Evolutionary conservation across 1,140 invertebrate species (phyloP).

Genomic region (Apis florea): DNA sequence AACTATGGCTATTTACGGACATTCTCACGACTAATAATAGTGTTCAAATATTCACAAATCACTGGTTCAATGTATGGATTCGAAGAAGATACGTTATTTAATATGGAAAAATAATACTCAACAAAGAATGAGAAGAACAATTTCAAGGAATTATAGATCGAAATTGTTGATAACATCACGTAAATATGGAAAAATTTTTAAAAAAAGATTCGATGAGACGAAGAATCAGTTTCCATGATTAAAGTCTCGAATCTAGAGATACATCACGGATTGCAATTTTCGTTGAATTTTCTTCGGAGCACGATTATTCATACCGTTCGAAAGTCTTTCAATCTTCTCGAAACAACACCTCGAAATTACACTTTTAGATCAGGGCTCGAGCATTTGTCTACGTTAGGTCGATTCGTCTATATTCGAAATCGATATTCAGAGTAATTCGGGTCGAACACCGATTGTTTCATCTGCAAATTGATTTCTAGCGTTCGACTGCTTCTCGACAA

Average conservation of each 20-base stretch:
- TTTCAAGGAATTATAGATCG: no score
- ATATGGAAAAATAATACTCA: not conserved
- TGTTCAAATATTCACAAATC: not conserved
- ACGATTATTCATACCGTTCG: not conserved
- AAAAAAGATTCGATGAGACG: no score
- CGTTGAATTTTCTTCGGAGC: not conserved
- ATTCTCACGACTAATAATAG: not conserved
- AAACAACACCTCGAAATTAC: constrained; percentile 22
- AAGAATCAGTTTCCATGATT: no score
- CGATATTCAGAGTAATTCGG: constrained; percentile 30
- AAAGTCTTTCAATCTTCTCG: not conserved
- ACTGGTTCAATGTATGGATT: not conserved
- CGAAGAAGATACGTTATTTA: not conserved
- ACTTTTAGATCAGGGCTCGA: constrained; percentile 12
- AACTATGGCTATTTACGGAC: not conserved
- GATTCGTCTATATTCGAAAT: constrained; percentile 14
- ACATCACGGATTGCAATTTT: not conserved
- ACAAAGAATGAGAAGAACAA: no score
- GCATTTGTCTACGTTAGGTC: not conserved
- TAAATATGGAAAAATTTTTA: no score
- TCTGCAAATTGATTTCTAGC: constrained; percentile 31
- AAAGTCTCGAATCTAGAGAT: not conserved
- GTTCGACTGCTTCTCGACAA: constrained; percentile 15
- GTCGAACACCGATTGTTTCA: constrained; percentile 27
- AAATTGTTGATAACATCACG: no score